phyloP scores from a whole-genome alignment of 2,888 invertebrate species.

The Dorcus parallelipipedus region DNA sequence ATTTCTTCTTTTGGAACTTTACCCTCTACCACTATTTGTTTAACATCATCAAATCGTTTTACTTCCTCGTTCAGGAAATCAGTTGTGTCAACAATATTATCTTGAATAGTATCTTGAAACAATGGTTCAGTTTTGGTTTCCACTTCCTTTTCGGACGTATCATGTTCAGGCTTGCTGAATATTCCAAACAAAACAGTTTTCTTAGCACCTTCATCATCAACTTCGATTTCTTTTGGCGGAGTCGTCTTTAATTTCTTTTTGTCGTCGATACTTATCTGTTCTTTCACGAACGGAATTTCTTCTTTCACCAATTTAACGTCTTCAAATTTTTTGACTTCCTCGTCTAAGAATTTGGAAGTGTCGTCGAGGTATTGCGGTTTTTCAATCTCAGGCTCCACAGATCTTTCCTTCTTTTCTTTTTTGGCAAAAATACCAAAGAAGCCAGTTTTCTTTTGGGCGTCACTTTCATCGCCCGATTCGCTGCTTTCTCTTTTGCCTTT shows the following conservation, averaged over 20 bases:
- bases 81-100: constrained; percentile 10
- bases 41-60: constrained; percentile 12
- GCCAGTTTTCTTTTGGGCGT: constrained; percentile 9
- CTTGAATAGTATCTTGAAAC: constrained; percentile 1
- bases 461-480: constrained; percentile 8
- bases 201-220: neutral
- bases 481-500: constrained; percentile 22
- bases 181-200: constrained; percentile 19
- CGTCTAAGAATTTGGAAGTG: constrained; percentile 23
- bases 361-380: constrained; percentile 8
- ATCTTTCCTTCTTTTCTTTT: constrained; percentile 15
- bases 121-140: constrained; percentile 5
- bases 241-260: constrained; percentile 17
- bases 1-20: constrained; percentile 3
- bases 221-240: constrained; percentile 18
- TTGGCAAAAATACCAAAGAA: constrained; percentile 23
- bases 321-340: constrained; percentile 24
- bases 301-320: constrained; percentile 17
- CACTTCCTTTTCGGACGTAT: constrained; percentile 1
- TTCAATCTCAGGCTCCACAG: neutral
- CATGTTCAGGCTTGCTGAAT: constrained; percentile 25
- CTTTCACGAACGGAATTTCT: neutral
- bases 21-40: neutral
- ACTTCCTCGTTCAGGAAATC: constrained; percentile 13
- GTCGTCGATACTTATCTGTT: neutral